Percentiles rank a stretch among this genome's conserved stretches.
phyloP scores from a whole-genome alignment of 2,113 vertebrate genomes.

The Pheucticus melanocephalus region DNA sequence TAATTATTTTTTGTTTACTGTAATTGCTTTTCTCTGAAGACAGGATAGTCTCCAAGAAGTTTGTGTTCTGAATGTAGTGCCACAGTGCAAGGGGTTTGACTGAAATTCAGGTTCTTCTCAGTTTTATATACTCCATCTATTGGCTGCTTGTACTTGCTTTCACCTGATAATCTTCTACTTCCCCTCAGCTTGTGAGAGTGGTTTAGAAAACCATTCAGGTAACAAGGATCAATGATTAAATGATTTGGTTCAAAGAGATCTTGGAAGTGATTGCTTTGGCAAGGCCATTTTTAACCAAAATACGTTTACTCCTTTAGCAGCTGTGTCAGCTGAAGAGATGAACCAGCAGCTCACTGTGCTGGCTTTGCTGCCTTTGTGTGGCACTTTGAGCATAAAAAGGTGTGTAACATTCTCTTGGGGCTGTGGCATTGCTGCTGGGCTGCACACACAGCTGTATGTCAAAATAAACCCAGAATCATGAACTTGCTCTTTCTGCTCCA shows the following conservation, averaged over 20 bases:
- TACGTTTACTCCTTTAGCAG: neutral
- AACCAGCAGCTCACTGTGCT: neutral
- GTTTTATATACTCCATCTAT: neutral
- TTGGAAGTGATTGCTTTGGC: neutral
- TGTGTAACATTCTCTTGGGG: neutral
- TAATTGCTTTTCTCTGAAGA: neutral
- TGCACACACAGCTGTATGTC: neutral
- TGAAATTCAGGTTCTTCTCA: neutral
- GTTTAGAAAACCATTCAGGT: neutral
- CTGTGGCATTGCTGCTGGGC: neutral
- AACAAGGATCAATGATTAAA: neutral
- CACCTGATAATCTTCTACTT: neutral
- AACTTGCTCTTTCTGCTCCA: neutral
- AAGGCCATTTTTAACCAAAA: neutral
- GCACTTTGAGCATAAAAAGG: neutral
- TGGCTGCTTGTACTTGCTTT: neutral
- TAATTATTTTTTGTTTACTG: neutral
- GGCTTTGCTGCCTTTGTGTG: neutral
- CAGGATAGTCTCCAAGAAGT: neutral
- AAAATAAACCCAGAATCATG: neutral
- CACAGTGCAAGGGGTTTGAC: neutral
- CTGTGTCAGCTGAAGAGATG: neutral
- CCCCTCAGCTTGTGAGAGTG: neutral
- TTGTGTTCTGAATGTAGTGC: neutral
- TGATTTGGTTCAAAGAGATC: neutral